Base-by-base conservation (phyloP, 2,888 invertebrate species). In the Callosobruchus maculatus region DNA sequence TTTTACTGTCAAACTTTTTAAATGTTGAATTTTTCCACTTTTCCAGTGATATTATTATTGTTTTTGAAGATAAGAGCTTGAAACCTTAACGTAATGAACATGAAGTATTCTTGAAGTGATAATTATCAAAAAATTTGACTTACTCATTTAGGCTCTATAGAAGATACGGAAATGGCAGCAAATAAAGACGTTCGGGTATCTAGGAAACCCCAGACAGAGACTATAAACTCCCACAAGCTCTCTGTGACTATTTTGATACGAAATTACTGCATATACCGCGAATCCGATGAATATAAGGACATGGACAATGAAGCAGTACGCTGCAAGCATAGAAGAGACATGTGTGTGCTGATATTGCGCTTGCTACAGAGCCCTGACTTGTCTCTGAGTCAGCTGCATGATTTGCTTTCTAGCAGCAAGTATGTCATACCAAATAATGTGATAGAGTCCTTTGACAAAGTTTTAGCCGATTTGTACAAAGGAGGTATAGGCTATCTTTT, bases 301-400 rank as follows among this genome's bases (percentile, higher is more conserved):
- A 78, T 85, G 72, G 88, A 89, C 77, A 89, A 88, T 77, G 87
- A 86, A 78, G 86, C 86, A 22, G 86, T 89, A 80, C 88, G 89
- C 73, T 89, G 92, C 21, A 90, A 90, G 83, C 90, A 92, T 77
- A 89, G 94, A 74, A 92, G 94, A 80, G 93, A 94, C 83, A 95
- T 96, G 85, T 94, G 95, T 87, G 92, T 95, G 86, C 89, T 94
- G 5, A 90, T 95, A 31, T 88, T 96, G 20, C 94, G 95, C 86
- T 87, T 96, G 26, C 92, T 96, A 78, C 94, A 95, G 91, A 93
- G 93, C 80, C 93, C 95, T 21, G 95, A 95, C 84, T 91, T 95
- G 90, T 90, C 92, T 75, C 91, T 94, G 78, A 90, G 89, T 80
- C 93, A 92, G 82, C 86, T 93, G 74, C 90, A 92, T 86, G 88